Conservation (phyloP, 2,113 vertebrate genomes). For the Daboia siamensis region DNA sequence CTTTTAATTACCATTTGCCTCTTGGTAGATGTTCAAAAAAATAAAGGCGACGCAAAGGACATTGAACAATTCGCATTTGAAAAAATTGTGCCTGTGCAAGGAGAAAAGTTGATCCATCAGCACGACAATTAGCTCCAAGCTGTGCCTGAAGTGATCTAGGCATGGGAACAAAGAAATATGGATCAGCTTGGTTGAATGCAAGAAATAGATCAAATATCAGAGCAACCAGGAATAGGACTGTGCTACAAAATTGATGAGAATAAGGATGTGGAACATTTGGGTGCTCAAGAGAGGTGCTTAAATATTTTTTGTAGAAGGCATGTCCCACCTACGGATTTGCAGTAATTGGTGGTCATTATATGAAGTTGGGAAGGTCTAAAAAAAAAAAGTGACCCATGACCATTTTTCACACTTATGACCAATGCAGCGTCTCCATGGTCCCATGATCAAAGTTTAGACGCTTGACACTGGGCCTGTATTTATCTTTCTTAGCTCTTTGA, state of each 20-base stretch:
- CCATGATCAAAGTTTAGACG: too few species aligned
- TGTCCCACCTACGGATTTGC: neutral
- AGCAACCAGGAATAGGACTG: neutral
- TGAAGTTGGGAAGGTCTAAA: neutral
- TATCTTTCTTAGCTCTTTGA: too few species aligned
- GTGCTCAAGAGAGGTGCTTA: neutral
- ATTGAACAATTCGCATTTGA: conserved; percentile 47
- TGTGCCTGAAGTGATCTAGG: conserved; percentile 45
- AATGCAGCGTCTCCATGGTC: too few species aligned
- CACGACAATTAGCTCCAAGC: conserved; percentile 19
- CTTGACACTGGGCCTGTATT: too few species aligned
- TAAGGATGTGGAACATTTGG: neutral
- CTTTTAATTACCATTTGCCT: conserved; percentile 62
- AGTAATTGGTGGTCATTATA: neutral
- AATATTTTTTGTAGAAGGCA: neutral
- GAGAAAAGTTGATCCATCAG: neutral
- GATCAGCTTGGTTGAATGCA: neutral
- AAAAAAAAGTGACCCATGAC: too few species aligned
- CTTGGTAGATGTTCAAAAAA: conserved; percentile 40
- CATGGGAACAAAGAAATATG: conserved; percentile 12
- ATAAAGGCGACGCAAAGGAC: conserved; percentile 52
- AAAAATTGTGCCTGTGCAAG: conserved; percentile 29
- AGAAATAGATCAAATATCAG: rapidly evolving
- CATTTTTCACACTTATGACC: too few species aligned
- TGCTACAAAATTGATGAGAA: neutral